These are phyloP conservation scores for Pagetopsis macropterus DNA, from an alignment of 2,797 vertebrate species.

Conservation along the genomic window DNA sequence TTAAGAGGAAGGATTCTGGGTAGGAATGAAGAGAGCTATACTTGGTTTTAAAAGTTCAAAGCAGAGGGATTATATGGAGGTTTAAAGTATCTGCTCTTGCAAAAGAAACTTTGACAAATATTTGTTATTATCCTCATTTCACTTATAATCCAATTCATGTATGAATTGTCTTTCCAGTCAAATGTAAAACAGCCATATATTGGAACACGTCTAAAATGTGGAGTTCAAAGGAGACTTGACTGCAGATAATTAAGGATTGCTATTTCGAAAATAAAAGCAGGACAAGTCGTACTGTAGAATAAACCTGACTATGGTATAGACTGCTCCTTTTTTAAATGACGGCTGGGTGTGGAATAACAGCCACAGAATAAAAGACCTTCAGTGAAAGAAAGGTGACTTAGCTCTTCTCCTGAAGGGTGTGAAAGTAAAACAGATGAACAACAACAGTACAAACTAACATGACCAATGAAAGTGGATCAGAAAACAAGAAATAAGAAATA, in stretches of 20 bases:
- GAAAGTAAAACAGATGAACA: not conserved
- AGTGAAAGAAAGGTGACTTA: not conserved
- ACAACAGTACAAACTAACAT: not conserved
- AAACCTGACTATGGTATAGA: not conserved
- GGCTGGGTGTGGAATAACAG: not conserved
- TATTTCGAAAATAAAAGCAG: conserved; percentile 6
- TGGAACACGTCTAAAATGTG: not conserved
- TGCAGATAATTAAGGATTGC: not conserved
- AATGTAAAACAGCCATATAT: not conserved
- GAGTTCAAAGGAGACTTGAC: too few species aligned
- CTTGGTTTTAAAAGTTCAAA: too few species aligned
- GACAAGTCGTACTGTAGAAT: not conserved
- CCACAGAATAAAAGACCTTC: not conserved
- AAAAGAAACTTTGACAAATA: not conserved
- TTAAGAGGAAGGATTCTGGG: not conserved
- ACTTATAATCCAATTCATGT: not conserved
- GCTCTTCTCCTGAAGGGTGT: not conserved
- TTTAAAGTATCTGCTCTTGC: not conserved
- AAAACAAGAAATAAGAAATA: not conserved
- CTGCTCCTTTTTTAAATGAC: not conserved
- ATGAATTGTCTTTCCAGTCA: not conserved
- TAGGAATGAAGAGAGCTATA: not conserved
- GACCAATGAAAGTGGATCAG: not conserved
- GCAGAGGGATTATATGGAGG: not conserved
- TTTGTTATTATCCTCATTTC: not conserved